Percentiles rank a stretch among this genome's conserved stretches.
Evolutionary conservation across 2,888 invertebrate species (phyloP).

Genomic region (Gnatocerus cornutus): DNA sequence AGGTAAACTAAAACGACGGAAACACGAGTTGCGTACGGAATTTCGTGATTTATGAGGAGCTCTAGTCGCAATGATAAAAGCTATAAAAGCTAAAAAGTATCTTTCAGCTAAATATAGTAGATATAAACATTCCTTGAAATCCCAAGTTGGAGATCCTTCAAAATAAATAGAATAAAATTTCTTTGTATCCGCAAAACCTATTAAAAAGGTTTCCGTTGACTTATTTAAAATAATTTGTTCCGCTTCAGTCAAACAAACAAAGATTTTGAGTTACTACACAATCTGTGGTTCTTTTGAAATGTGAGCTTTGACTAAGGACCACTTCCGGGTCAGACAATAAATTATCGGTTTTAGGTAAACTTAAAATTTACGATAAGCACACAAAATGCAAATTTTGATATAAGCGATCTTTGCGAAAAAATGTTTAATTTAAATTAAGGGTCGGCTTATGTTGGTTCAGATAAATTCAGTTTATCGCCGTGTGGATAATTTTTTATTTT

Average conservation of each 20-base stretch:
- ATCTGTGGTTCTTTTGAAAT: neutral
- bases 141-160: too few species aligned
- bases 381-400: neutral
- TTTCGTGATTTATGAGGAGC: neutral
- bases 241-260: too few species aligned
- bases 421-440: neutral
- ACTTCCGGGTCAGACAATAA: slow-evolving; percentile 2
- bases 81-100: too few species aligned
- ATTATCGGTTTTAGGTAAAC: neutral
- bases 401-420: neutral
- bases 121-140: too few species aligned
- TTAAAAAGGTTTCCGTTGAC: too few species aligned
- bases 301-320: neutral
- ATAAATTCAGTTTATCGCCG: slow-evolving; percentile 2
- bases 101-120: too few species aligned
- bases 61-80: neutral
- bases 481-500: too few species aligned
- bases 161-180: too few species aligned
- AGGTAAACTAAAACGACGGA: neutral
- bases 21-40: slow-evolving; percentile 2
- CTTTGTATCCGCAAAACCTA: too few species aligned
- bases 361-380: neutral
- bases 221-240: too few species aligned
- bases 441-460: neutral
- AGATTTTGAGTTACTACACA: too few species aligned